Conservation (phyloP, 2,797 vertebrate species). For the Enteromius anoplus region DNA sequence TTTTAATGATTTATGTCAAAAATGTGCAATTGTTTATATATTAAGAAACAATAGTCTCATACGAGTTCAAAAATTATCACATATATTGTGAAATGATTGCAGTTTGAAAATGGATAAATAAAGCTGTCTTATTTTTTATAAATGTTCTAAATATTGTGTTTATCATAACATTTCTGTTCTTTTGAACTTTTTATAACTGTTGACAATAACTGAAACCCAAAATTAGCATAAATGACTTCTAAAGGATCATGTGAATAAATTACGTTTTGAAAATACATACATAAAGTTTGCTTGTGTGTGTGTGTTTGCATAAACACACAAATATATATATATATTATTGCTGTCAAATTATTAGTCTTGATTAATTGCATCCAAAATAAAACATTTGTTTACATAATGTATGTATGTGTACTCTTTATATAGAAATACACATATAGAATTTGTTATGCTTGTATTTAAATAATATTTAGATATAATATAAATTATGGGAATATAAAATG, state of each 20-base stretch:
- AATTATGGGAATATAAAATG: too few relatives aligned
- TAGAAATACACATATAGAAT: too few relatives aligned
- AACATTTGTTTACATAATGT: too few relatives aligned
- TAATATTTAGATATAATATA: too few relatives aligned
- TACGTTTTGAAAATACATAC: too few relatives aligned
- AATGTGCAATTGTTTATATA: not conserved
- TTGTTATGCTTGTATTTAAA: fast-evolving
- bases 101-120: too few relatives aligned
- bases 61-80: not conserved
- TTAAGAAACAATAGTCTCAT: not conserved
- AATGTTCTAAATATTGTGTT: not conserved
- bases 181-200: not conserved
- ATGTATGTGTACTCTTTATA: too few relatives aligned
- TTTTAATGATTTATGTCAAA: not conserved
- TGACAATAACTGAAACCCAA: not conserved
- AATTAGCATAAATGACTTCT: not conserved
- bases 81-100: not conserved
- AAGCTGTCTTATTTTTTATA: not conserved
- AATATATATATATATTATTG: too few relatives aligned
- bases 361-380: too few relatives aligned
- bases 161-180: not conserved
- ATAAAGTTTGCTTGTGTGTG: too few relatives aligned
- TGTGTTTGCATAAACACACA: too few relatives aligned
- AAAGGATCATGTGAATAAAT: not conserved
- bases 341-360: too few relatives aligned